Evolutionary conservation across 2,113 vertebrate species (phyloP).

Genomic region (Grus americana): DNA sequence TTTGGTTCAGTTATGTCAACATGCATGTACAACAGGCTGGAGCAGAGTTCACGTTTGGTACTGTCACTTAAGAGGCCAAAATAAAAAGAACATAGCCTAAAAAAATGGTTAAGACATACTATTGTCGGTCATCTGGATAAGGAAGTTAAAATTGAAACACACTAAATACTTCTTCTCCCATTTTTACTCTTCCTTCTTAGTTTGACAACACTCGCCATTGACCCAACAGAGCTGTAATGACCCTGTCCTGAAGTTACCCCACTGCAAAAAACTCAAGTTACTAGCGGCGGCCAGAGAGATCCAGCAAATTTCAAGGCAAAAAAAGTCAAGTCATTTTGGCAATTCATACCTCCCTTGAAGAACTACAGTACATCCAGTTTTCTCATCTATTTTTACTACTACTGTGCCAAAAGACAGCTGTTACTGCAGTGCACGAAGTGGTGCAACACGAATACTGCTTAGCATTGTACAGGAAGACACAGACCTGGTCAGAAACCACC

Average conservation of each 20-base stretch:
- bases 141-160: background rate
- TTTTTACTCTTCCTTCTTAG: background rate
- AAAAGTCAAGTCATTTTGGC: background rate
- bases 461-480: background rate
- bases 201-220: background rate
- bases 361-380: background rate
- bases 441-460: background rate
- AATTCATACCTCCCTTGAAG: background rate
- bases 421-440: background rate
- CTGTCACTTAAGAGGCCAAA: background rate
- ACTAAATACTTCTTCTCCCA: background rate
- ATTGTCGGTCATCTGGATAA: background rate
- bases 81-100: background rate
- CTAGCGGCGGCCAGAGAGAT: background rate
- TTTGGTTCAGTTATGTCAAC: background rate
- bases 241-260: background rate
- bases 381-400: background rate
- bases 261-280: background rate
- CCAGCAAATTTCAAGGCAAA: background rate
- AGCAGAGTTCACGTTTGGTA: background rate
- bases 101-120: background rate
- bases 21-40: rapidly evolving
- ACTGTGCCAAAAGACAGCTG: background rate
- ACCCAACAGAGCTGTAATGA: background rate
- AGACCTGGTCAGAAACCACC: background rate